Base-by-base conservation (phyloP, 2,113 vertebrate species). In the Chaetodon auriga region DNA sequence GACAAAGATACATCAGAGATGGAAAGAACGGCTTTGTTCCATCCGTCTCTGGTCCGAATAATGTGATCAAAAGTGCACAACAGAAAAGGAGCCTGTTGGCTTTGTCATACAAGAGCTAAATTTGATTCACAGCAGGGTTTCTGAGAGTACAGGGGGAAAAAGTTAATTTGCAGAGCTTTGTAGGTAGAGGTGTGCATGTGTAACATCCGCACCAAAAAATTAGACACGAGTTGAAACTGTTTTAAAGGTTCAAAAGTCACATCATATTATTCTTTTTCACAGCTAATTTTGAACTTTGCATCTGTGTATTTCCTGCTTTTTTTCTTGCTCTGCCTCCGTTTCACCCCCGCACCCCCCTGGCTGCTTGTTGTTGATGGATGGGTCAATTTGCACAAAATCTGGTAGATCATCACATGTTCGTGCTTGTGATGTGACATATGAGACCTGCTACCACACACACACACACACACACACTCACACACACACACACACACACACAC, bases 31-130 rank as follows among this genome's bases (percentile, higher is more conserved):
- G 69, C 86, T 93, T 90, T 92, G 76, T 92, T 90, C 81, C 78
- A 51, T 78, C 69, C 46, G 18, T 87, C 73, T 91, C 86, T 90
- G 87, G 78, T 89, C 85, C 38, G 4, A 78, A 78, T 90, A 90
- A 92, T 89, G 63, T 82, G 78, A 90, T 93, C 77, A 89, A 85
- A 89, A 75, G 87, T 80, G 35, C 76, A 81, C 60, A 87, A 88
- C 82, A 90, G 73, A 90, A 60, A 83, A 66, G 55, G 21, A 83
- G 64, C 69, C 64, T 76, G 83, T 90, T 88, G 89, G 83, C 79
- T 86, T 43, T 23, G 57, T 79, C 71, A 71, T 14, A 89, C 82
- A 89, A 15, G 19, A 80, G 79, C 80, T 69, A 75, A 87, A 85
- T 85, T 73, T 81, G 82, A 89, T 69, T 86, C 82, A 84, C 79